A percentile compares a stretch with the other conserved stretches of the same genome.
Evolutionary conservation across 64 coral and sea anemone species (phyloP).

Genomic region (Catalaphyllia jardinei): DNA sequence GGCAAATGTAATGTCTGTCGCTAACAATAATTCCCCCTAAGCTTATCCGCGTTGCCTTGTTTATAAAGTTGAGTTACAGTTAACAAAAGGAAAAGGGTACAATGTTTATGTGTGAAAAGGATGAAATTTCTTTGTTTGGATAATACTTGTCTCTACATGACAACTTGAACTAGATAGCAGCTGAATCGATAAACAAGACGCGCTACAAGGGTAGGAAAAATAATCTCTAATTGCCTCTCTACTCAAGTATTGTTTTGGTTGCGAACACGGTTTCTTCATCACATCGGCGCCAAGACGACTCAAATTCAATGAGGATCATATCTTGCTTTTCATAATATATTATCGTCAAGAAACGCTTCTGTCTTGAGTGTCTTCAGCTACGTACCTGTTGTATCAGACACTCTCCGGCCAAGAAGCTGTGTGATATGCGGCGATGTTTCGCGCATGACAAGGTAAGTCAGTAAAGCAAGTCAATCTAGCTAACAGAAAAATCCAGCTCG

Average conservation of each 20-base stretch:
- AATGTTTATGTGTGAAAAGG: constrained; percentile 15
- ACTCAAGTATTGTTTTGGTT: constrained; percentile 27
- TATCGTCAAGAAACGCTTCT: not conserved
- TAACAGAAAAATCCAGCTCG: too few species aligned
- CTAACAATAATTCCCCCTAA: constrained; percentile 1
- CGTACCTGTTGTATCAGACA: not conserved
- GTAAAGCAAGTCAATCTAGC: too few species aligned
- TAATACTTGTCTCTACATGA: not conserved
- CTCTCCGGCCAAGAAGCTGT: not conserved
- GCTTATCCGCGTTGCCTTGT: not conserved
- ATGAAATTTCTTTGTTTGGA: constrained; percentile 36
- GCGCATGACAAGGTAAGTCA: too few species aligned
- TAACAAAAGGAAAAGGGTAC: constrained; percentile 21
- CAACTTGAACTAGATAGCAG: not conserved
- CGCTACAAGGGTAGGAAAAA: constrained; percentile 1
- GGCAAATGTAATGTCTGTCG: not conserved
- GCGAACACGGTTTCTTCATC: not conserved
- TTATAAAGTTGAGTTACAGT: constrained; percentile 14
- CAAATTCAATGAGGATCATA: not conserved
- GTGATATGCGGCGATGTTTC: too few species aligned
- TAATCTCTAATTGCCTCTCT: constrained; percentile 2
- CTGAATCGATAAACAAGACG: not conserved
- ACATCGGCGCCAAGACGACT: not conserved
- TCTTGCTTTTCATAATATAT: not conserved
- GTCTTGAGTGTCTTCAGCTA: not conserved